Evolutionary conservation across 2,797 vertebrate genomes (phyloP), one percentile per base, ranked within the genome.

Genomic region (Cheirogaleus major): DNA sequence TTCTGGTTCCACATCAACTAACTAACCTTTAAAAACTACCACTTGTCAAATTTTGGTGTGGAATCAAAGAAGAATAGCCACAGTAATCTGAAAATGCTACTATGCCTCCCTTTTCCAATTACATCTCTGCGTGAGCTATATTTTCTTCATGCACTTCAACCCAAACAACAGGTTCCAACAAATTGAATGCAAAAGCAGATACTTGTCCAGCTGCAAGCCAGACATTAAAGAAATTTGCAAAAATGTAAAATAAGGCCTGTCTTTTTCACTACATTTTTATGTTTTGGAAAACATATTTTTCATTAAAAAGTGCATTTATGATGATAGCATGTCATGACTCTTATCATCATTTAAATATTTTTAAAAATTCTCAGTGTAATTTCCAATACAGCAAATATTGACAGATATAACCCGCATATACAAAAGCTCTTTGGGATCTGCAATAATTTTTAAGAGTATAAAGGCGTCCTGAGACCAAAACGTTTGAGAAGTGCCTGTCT

Each of bases 121-220:
- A 7, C 4, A 0, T 5, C 22, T 86, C 4, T 0, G 2, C 11
- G 4, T 0, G 50, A 22, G 25, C 14, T 25, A 2, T 9, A 4
- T 41, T 79, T 43, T 27, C 72, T 43, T 23, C 55, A 50, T 4
- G 13, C 3, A 14, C 4, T 43, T 7, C 13, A 91, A 48, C 4
- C 23, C 55, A 72, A 41, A 55, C 14, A 52, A 52, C 35, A 43
- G 8, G 7, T n/a, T 61, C 61, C 43, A 84, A 38, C 5, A 57
- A 25, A n/a, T 2, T 12, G 43, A 80, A 41, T 4, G 7, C 32
- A 57, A 75, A 65, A 38, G 57, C 25, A 15, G 32, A 25, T 38
- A 6, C 3, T 23, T 27, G 43, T 41, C 61, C 30, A 7, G 13
- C 35, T 27, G 2, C 35, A 57, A 84, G 65, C 32, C 25, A 55